Conservation (phyloP, 1,140 invertebrate species). For the Muscidifurax raptorellus region DNA sequence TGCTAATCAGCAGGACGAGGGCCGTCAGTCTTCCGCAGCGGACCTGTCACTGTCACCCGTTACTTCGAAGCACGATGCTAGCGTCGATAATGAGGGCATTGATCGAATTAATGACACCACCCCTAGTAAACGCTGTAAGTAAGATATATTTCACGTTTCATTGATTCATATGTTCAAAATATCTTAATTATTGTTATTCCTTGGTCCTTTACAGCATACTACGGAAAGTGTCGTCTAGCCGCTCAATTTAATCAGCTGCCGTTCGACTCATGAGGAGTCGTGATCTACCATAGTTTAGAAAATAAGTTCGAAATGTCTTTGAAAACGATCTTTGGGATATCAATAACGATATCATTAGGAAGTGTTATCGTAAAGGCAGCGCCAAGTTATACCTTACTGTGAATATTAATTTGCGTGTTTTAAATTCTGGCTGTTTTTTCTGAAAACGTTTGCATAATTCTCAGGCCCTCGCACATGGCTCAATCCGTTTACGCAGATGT, state of each 20-base stretch:
- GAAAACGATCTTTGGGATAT: background rate
- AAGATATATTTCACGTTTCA: background rate
- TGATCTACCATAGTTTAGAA: background rate
- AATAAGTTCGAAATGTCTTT: background rate
- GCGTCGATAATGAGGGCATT: constrained; percentile 58
- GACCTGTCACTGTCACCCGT: constrained; percentile 43
- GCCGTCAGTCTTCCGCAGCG: background rate
- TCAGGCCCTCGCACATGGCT: too few species aligned
- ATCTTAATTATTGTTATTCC: constrained; percentile 3
- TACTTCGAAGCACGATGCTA: constrained; percentile 47
- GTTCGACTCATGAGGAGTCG: constrained; percentile 62
- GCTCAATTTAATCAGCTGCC: constrained; percentile 72
- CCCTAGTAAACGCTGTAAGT: constrained; percentile 67
- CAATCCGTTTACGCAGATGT: background rate
- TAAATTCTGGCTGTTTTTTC: background rate
- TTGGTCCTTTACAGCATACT: constrained; percentile 60
- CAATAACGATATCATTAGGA: background rate
- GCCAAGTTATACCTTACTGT: background rate
- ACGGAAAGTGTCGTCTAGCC: constrained; percentile 70
- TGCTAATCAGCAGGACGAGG: constrained; percentile 4
- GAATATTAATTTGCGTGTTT: background rate
- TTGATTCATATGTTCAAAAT: background rate
- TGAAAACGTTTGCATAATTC: too few species aligned
- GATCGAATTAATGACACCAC: constrained; percentile 60
- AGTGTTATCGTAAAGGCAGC: background rate